phyloP scores from a whole-genome alignment of 1,140 invertebrate species.

The Trichonephila clavata region DNA sequence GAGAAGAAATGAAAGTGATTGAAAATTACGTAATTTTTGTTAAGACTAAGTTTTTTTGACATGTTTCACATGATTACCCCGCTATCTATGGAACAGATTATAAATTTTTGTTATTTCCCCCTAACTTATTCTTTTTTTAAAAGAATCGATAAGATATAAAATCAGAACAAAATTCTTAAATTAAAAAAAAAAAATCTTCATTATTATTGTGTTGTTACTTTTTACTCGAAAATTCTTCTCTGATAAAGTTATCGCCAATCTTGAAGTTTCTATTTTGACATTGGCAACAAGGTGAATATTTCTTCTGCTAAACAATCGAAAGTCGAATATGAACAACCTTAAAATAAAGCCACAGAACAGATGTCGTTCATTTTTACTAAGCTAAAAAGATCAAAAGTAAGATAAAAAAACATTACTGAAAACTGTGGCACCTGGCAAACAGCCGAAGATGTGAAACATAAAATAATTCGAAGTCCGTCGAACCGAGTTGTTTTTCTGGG shows the following conservation, averaged over 20 bases:
- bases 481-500: neutral
- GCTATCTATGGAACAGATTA: too few species aligned
- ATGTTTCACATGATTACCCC: too few species aligned
- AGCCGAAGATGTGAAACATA: neutral
- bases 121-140: too few species aligned
- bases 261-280: neutral
- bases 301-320: neutral
- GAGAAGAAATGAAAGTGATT: too few species aligned
- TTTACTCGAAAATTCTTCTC: too few species aligned
- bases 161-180: too few species aligned
- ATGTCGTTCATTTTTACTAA: slow-evolving; percentile 4
- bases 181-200: too few species aligned
- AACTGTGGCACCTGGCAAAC: neutral
- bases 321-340: neutral
- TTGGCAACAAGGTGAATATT: neutral
- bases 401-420: neutral
- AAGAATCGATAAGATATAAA: too few species aligned
- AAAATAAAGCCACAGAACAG: neutral
- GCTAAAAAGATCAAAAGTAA: neutral
- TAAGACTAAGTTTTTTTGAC: too few species aligned
- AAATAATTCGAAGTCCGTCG: slow-evolving; percentile 1
- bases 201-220: too few species aligned
- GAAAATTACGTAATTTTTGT: too few species aligned
- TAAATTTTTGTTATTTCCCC: too few species aligned
- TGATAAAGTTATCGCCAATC: neutral